phyloP scores from a whole-genome alignment of 2,797 vertebrate genomes.

The Ptychobarbus kaznakovi region DNA sequence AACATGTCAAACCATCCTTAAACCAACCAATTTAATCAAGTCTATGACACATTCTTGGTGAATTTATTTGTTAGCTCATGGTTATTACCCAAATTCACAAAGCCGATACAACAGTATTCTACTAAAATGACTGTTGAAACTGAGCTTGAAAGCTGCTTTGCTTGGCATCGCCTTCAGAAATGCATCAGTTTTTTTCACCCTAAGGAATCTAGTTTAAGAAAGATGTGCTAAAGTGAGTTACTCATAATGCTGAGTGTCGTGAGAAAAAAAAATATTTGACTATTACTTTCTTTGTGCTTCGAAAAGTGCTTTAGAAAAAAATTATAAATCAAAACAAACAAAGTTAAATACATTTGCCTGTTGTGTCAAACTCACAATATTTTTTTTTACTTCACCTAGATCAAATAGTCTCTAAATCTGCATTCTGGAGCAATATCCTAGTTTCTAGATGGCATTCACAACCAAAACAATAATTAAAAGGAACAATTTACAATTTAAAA shows the following conservation, averaged over 20 bases:
- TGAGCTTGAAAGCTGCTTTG: not conserved
- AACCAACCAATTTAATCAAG: not conserved
- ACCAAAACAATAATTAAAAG: conserved; percentile 22
- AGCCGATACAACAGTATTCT: not conserved
- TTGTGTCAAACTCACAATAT: not conserved
- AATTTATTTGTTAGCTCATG: conserved; percentile 10
- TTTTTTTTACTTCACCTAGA: not conserved
- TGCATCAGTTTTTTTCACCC: not conserved
- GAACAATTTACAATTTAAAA: not conserved
- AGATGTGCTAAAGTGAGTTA: not conserved
- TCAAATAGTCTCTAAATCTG: not conserved
- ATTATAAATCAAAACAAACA: not conserved
- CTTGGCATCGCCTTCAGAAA: not conserved
- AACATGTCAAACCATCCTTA: not conserved
- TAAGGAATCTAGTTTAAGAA: not conserved
- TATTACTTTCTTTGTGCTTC: not conserved
- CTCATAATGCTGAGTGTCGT: not conserved
- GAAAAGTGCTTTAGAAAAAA: not conserved
- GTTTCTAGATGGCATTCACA: not conserved
- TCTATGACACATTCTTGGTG: not conserved
- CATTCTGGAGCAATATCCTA: not conserved
- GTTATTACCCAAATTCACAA: not conserved
- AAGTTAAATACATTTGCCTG: not conserved
- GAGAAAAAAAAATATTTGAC: not conserved
- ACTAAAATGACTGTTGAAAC: not conserved